phyloP scores from a whole-genome alignment of 2,888 invertebrate genomes.

The Hirtodrosophila confusa region DNA sequence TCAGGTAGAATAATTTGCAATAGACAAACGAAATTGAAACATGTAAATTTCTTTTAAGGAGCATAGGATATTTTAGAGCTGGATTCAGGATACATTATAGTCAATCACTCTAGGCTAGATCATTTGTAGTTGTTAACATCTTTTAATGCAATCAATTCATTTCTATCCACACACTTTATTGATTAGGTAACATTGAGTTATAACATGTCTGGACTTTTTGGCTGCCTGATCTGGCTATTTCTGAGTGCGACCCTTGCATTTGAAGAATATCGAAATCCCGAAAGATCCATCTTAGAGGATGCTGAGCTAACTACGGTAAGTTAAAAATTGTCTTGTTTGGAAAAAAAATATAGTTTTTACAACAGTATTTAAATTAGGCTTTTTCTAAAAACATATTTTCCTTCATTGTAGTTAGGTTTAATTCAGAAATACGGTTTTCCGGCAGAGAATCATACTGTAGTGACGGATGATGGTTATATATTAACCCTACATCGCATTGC shows the following conservation, averaged over 20 bases:
- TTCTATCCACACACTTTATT: no score
- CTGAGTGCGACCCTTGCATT: neutral
- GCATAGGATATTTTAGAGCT: no score
- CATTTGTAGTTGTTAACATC: no score
- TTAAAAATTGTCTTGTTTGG: neutral
- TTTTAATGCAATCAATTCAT: no score
- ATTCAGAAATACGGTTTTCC: conserved; percentile 87
- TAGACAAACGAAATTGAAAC: no score
- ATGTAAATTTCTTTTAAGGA: no score
- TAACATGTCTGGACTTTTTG: conserved; percentile 9
- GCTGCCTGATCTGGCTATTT: conserved; percentile 8
- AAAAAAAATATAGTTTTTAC: no score
- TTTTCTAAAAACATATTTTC: no score
- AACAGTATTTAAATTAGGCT: no score
- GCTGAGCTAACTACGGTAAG: conserved; percentile 12
- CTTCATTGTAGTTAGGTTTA: conserved; percentile 84
- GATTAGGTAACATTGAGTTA: neutral
- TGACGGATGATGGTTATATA: conserved; percentile 92
- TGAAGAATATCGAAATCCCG: neutral
- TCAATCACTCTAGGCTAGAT: no score
- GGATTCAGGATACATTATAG: no score
- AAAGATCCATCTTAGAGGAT: conserved; percentile 39
- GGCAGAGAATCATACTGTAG: conserved; percentile 87
- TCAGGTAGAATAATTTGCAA: no score
- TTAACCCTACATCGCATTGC: conserved; percentile 90